These are phyloP conservation scores for Ennomos quercinarius DNA, from an alignment of 2,888 invertebrate species.

Conservation along the genomic window DNA sequence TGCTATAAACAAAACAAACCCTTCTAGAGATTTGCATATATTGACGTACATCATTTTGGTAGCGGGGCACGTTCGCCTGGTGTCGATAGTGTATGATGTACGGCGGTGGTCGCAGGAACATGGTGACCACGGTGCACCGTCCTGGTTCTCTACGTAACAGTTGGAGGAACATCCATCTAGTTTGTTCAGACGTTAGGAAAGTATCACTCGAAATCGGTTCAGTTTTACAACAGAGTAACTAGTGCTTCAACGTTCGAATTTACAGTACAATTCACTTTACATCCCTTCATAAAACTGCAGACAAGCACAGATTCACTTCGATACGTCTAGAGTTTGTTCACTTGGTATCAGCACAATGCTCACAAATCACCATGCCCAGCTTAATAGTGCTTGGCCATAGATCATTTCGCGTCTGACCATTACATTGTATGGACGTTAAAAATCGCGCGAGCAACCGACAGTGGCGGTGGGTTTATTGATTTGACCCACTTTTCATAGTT, in stretches of 20 bases:
- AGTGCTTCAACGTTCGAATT: too few relatives aligned
- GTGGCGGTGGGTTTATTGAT: slow-evolving; percentile 54
- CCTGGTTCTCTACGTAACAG: too few relatives aligned
- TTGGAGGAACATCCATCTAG: too few relatives aligned
- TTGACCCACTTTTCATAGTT: slow-evolving; percentile 54
- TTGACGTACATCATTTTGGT: slow-evolving; percentile 1
- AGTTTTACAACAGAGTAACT: too few relatives aligned
- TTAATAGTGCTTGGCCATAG: background rate
- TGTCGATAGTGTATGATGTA: slow-evolving; percentile 14
- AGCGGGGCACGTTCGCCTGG: slow-evolving; percentile 10
- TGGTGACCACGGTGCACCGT: background rate
- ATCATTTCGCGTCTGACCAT: slow-evolving; percentile 7
- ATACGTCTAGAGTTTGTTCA: background rate
- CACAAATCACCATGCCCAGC: background rate
- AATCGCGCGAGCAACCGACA: slow-evolving; percentile 40
- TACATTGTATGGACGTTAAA: slow-evolving; percentile 32
- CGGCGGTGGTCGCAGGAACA: slow-evolving; percentile 23
- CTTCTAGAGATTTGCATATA: background rate
- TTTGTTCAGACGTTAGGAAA: too few relatives aligned
- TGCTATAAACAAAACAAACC: too few relatives aligned
- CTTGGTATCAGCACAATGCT: background rate
- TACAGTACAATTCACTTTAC: too few relatives aligned
- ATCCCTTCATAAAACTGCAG: too few relatives aligned
- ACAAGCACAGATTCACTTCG: too few relatives aligned
- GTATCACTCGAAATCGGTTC: too few relatives aligned